Percentiles rank a stretch among this genome's conserved stretches.
Conservation (phyloP, 2,797 vertebrate species). For the Spheniscus humboldti region DNA sequence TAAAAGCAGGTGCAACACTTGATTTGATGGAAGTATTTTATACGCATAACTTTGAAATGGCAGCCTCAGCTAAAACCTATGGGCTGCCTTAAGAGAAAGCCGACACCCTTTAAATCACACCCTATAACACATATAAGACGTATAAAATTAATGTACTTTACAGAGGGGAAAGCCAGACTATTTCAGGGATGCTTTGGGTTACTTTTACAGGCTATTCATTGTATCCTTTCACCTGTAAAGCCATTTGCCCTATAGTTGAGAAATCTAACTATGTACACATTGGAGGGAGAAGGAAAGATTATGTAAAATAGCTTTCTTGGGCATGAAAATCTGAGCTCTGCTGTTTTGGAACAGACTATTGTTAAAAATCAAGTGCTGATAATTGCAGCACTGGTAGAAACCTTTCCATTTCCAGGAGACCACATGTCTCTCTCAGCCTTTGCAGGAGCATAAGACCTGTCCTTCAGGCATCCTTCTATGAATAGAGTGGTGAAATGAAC, state of each 20-base stretch:
- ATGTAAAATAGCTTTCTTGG: not conserved
- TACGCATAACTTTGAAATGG: not conserved
- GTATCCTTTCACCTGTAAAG: not conserved
- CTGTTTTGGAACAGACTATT: not conserved
- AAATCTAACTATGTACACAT: not conserved
- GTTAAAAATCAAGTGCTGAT: not conserved
- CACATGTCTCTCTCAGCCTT: not conserved
- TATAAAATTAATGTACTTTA: not conserved
- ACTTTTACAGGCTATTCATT: not conserved
- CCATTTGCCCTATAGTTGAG: not conserved
- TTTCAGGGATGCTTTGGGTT: not conserved
- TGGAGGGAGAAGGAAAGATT: not conserved
- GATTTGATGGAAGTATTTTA: not conserved
- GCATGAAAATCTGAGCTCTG: not conserved
- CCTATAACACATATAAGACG: not conserved
- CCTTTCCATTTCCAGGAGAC: not conserved
- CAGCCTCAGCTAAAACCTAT: not conserved
- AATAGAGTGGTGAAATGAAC: not conserved
- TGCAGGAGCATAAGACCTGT: not conserved
- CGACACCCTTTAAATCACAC: not conserved
- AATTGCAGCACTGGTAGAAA: not conserved
- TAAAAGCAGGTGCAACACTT: not conserved
- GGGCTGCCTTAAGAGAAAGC: not conserved
- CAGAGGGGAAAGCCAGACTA: not conserved
- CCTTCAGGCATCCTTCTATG: not conserved